Evolutionary conservation across 2,797 vertebrate species (phyloP), one percentile per base, ranked within the genome.

Genomic region (Rhinichthys osculus): DNA sequence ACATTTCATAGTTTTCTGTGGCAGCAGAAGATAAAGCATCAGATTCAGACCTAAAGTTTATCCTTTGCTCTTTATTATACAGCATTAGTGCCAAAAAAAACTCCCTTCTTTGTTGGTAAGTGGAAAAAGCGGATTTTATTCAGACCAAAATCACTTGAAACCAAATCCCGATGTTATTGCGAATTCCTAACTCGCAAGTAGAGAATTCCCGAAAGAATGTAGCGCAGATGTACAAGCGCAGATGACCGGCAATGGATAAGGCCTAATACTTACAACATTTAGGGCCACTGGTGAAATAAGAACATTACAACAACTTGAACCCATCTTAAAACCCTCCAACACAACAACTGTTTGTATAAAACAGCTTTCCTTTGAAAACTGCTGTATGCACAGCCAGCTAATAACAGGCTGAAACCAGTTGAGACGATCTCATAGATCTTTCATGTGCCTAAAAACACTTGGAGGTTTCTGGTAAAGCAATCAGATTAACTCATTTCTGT

Each of bases 361-460:
- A 17, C 33, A 54, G 59, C n/a, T 69, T 81, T 78, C 47, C 73
- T 69, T 17, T 77, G 14, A 5, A 33, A 27, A 38, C 59, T 52
- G 38, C 11, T 52, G n/a, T 54, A 83, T 23, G 40, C 21, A 81
- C 72, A 23, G 47, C 42, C 74, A 62, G 59, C 81, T 66, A 87
- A 85, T 87, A 74, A 86, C 47, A 87, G 78, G 30, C 81, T 82
- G 64, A 69, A 90, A 84, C 89, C 81, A 74, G 85, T 40, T 66
- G 73, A 86, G 47, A 82, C 85, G 1, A 19, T 16, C 33, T 64
- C 42, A 64, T 27, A 40, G 57, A 47, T n/a, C 30, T 52, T 30
- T 47, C 16, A 14, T 8, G 42, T 33, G 66, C 40, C 11, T 77
- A 69, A 30, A 82, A 64, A 30, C 72, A 67, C 44, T 67, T 67